Evolutionary conservation across 2,888 invertebrate genomes (phyloP).

Genomic region (Onchidella celtica): DNA sequence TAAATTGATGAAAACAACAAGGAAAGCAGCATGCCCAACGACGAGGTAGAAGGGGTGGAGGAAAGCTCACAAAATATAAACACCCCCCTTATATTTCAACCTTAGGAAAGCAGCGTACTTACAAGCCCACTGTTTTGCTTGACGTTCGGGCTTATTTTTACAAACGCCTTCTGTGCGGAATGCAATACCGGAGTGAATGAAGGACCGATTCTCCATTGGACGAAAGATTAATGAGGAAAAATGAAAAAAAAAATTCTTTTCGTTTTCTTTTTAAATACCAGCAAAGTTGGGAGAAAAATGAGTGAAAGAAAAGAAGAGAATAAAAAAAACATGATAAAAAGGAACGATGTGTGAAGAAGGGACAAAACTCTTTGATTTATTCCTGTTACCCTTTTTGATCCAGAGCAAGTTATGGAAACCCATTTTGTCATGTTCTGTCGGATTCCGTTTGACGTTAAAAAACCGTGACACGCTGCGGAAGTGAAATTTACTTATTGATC

Average conservation of each 20-base stretch:
- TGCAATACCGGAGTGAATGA: neutral
- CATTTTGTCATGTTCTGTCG: neutral
- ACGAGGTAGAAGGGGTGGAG: too few species aligned
- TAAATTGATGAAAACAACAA: too few species aligned
- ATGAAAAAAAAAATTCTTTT: slow-evolving; percentile 19
- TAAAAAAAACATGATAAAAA: neutral
- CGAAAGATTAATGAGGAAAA: too few species aligned
- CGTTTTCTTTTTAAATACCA: slow-evolving; percentile 19
- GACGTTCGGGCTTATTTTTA: too few species aligned
- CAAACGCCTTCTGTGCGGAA: neutral
- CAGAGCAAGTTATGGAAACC: neutral
- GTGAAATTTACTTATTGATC: neutral
- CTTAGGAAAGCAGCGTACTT: too few species aligned
- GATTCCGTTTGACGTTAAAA: neutral
- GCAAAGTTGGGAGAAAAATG: neutral
- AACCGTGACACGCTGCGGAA: neutral
- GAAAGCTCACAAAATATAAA: too few species aligned
- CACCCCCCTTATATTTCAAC: too few species aligned
- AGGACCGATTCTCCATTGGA: neutral
- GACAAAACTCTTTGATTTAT: neutral
- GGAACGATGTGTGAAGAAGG: slow-evolving; percentile 20
- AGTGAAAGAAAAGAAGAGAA: too few species aligned
- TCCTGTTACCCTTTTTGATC: neutral
- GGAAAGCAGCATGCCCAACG: too few species aligned
- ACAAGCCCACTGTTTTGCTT: too few species aligned